phyloP scores from a whole-genome alignment of 2,797 vertebrate species.

The Silurus aristotelis region DNA sequence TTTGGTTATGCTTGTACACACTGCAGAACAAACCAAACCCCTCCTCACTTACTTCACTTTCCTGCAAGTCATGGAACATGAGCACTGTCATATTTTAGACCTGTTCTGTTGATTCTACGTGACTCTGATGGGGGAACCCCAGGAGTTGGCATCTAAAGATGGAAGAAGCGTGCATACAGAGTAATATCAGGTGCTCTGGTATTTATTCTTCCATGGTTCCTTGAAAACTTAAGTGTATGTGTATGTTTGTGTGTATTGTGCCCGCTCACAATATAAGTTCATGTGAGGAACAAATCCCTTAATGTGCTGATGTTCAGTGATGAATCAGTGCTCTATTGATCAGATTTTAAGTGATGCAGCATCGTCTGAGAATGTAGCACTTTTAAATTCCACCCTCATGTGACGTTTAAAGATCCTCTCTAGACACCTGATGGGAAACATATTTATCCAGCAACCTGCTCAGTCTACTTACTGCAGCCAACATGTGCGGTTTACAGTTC shows the following conservation, averaged over 20 bases:
- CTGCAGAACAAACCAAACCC: constrained; percentile 24
- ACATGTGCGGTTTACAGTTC: too few relatives aligned
- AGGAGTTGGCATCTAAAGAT: background rate
- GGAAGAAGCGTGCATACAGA: background rate
- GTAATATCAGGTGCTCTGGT: background rate
- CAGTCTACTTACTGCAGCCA: background rate
- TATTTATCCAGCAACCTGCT: background rate
- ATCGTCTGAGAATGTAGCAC: constrained; percentile 6
- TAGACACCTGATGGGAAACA: background rate
- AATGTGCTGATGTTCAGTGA: background rate
- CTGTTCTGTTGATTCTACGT: background rate
- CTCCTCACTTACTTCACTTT: background rate
- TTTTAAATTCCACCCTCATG: background rate
- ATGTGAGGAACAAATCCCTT: background rate
- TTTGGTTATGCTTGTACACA: constrained; percentile 73
- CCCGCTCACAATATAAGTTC: background rate
- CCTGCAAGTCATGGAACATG: constrained; percentile 22
- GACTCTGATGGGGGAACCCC: constrained; percentile 21
- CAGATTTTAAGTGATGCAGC: background rate
- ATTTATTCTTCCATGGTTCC: background rate
- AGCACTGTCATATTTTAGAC: constrained; percentile 33
- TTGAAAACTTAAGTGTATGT: background rate
- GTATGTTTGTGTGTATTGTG: background rate
- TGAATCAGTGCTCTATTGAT: background rate
- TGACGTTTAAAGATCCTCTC: background rate